phyloP scores from a whole-genome alignment of 2,113 vertebrate species.

The Cyphomyrus discorhynchus region DNA sequence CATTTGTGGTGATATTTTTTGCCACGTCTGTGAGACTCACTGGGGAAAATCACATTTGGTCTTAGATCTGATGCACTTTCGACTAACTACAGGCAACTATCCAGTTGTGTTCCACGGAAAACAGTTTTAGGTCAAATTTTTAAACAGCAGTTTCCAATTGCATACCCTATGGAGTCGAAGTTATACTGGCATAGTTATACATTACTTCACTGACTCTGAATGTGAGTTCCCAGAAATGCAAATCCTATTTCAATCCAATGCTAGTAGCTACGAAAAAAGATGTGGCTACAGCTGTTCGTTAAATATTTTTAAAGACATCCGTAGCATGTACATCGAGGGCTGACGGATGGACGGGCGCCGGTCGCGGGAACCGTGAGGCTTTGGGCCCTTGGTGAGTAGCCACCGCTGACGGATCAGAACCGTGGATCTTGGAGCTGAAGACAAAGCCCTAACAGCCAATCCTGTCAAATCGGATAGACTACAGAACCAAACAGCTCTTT shows the following conservation, averaged over 20 bases:
- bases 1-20: not conserved
- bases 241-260: constrained; percentile 8
- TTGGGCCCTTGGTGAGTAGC: not conserved
- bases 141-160: constrained; percentile 10
- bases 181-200: not conserved
- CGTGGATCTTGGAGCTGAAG: not conserved
- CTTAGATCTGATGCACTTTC: not conserved
- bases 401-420: not conserved
- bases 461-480: not conserved
- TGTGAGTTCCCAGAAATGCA: not conserved
- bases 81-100: not conserved
- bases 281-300: not conserved
- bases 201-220: not conserved
- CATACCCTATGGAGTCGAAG: too few relatives aligned
- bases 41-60: not conserved
- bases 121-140: not conserved
- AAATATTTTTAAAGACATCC: constrained; percentile 6
- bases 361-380: too few relatives aligned
- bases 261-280: not conserved
- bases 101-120: not conserved
- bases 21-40: not conserved
- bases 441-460: not conserved
- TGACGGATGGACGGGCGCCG: not conserved
- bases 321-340: not conserved
- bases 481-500: not conserved